These are phyloP conservation scores for Tipula unca DNA, from an alignment of 2,888 invertebrate genomes.

Conservation along the genomic window DNA sequence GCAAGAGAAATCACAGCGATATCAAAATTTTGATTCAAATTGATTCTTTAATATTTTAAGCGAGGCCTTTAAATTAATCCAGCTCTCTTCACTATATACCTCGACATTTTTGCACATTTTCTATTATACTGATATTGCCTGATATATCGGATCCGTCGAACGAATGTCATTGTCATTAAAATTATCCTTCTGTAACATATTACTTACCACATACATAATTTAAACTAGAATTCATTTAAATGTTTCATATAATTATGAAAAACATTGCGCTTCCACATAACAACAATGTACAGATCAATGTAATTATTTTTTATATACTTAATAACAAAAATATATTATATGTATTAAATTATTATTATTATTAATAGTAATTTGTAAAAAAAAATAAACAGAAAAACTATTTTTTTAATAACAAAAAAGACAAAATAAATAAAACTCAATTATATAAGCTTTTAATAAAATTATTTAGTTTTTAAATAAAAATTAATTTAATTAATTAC, in stretches of 20 bases:
- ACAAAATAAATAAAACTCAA: neutral
- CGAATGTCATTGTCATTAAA: neutral
- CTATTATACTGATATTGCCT: no score
- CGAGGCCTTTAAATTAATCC: neutral
- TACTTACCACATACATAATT: neutral
- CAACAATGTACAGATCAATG: neutral
- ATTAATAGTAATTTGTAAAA: neutral
- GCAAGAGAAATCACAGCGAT: neutral
- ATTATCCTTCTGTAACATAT: neutral
- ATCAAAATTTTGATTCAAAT: neutral
- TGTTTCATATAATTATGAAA: neutral
- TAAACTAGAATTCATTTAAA: neutral
- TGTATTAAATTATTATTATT: neutral
- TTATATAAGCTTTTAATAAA: neutral
- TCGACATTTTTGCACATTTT: no score
- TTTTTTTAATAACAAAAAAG: neutral
- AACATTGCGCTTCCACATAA: neutral
- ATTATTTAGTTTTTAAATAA: constrained; percentile 1
- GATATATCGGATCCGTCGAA: no score
- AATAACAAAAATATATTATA: neutral
- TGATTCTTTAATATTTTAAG: neutral
- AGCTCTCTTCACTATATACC: no score
- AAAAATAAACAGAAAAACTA: neutral
- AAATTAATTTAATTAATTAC: neutral
- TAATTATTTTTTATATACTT: neutral